A percentile compares a stretch with the other conserved stretches of the same genome.
Evolutionary conservation across 1,140 invertebrate species (phyloP).

Genomic region (Cydia strobilella): DNA sequence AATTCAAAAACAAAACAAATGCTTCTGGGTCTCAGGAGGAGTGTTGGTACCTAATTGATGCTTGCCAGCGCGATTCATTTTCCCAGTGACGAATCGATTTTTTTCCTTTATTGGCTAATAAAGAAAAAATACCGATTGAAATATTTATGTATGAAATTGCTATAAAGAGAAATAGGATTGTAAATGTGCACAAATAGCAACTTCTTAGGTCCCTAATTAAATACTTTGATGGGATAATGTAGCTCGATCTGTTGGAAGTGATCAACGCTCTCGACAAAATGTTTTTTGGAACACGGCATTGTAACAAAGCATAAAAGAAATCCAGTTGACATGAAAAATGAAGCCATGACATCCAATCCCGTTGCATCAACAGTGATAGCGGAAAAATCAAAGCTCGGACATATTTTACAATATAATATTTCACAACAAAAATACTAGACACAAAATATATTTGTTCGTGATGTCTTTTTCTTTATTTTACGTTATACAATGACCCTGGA

Average conservation of each 20-base stretch:
- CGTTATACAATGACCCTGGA: no score
- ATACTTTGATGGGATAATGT: not conserved
- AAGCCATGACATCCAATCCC: not conserved
- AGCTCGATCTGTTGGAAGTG: not conserved
- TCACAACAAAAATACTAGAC: not conserved
- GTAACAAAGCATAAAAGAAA: slow-evolving; percentile 8
- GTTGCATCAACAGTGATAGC: slow-evolving; percentile 2
- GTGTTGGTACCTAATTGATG: no score
- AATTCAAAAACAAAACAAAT: no score
- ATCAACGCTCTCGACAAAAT: not conserved
- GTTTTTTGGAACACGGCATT: not conserved
- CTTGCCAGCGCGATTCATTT: no score
- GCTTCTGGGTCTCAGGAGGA: no score
- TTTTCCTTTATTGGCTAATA: no score
- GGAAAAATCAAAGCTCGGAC: not conserved
- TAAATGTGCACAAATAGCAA: no score
- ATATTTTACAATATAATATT: not conserved
- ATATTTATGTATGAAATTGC: no score
- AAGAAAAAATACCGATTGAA: no score
- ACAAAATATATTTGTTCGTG: not conserved
- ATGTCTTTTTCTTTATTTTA: not conserved
- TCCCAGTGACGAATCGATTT: no score
- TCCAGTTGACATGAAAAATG: slow-evolving; percentile 17
- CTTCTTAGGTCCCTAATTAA: no score
- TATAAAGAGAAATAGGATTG: no score